These are phyloP conservation scores for Sphyrna mokarran DNA, from an alignment of 2,113 vertebrate species.

Conservation along the genomic window DNA sequence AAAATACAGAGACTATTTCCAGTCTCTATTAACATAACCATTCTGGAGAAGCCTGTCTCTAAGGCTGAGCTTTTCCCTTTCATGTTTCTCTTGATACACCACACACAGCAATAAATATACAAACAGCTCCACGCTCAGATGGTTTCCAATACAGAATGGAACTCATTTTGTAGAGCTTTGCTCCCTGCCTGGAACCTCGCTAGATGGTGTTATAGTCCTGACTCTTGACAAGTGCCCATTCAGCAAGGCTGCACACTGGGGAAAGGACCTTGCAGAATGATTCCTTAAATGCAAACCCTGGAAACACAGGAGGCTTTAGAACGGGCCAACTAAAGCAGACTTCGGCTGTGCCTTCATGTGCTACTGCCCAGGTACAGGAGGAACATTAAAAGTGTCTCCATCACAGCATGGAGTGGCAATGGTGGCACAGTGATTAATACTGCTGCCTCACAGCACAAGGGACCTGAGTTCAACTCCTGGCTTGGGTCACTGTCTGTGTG, in stretches of 20 bases:
- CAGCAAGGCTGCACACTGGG: neutral
- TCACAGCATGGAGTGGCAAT: too few species aligned
- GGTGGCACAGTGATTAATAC: too few species aligned
- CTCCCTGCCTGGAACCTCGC: neutral
- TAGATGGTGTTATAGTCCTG: neutral
- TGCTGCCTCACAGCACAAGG: too few species aligned
- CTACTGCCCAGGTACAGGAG: neutral
- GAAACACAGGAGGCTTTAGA: neutral
- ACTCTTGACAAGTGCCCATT: neutral
- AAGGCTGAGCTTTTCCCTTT: slow-evolving; percentile 29
- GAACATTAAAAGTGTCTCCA: neutral
- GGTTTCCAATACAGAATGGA: neutral
- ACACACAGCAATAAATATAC: neutral
- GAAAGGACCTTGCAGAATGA: neutral
- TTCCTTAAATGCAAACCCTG: neutral
- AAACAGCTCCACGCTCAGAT: neutral
- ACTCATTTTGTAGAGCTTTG: neutral
- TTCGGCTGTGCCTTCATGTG: neutral
- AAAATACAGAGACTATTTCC: slow-evolving; percentile 34
- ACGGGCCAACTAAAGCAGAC: neutral
- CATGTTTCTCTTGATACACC: slow-evolving; percentile 14
- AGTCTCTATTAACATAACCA: slow-evolving; percentile 33
- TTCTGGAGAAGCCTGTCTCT: slow-evolving; percentile 34
- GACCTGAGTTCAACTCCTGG: too few species aligned
- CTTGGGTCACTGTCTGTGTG: too few species aligned